Base-by-base conservation (phyloP, 2,113 vertebrate species). In the Hippolais icterina region DNA sequence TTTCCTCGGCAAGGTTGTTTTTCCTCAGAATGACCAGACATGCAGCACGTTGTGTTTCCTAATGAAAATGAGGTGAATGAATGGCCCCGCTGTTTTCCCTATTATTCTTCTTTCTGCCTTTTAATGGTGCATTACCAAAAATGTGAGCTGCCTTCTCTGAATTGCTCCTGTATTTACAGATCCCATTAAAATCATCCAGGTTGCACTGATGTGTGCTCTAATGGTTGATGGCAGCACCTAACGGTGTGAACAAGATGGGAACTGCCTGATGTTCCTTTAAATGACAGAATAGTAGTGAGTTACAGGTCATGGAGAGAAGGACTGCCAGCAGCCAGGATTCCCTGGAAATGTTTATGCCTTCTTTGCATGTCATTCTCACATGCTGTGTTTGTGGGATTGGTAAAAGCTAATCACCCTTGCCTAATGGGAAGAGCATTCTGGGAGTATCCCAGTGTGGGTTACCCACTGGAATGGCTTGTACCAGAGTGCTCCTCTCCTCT, bases 181-280 rank as follows among this genome's bases (percentile, higher is more conserved):
- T 72, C 25, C 60, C 79, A 96, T 97, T 95, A 97, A 96, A 97
- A 88, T 28, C 95, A 95, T 33, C 83, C 95, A 94, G 81, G 65
- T 93, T 96, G 94, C 94, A 97, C 93, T 93, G 92, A 96, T 96
- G 89, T 46, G 83, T 63, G 76, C 59, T 93, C 82, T 94, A 83
- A 92, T 79, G 83, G 86, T 5, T 2, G 25, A 50, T 33, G 70
- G 94, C 84, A 85, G 65, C 80, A 66, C 33, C 86, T 87, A 96
- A 96, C 69, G 33, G 85, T 66, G 92, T 83, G 92, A 96, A 78
- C 77, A 84, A 80, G 93, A 92, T 82, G 64, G 91, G 74, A 95
- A 96, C 85, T 83, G 89, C 49, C 72, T 89, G 87, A 79, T 89
- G 83, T 31, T 96, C 64, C 84, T 57, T 87, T 72, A 77, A 96